These are phyloP conservation scores for Nomada goodeniana DNA, from an alignment of 2,888 invertebrate genomes.

Conservation along the genomic window DNA sequence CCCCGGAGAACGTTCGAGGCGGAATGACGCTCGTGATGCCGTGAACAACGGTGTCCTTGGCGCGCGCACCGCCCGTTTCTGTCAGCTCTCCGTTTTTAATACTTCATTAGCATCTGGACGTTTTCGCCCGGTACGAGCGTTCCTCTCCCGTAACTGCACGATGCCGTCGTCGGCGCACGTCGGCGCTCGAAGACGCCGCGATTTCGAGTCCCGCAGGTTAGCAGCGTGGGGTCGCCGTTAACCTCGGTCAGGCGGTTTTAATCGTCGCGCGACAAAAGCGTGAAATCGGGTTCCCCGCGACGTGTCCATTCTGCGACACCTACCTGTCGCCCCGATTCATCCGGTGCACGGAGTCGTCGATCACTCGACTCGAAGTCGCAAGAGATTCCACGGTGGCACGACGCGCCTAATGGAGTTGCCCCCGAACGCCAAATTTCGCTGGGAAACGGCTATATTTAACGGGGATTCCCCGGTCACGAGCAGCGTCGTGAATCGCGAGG, in stretches of 20 bases:
- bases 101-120: background rate
- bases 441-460: slow-evolving; percentile 30
- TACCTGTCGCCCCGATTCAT: background rate
- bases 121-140: no score
- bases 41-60: background rate
- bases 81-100: background rate
- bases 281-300: background rate
- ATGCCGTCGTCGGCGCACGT: no score
- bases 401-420: slow-evolving; percentile 16
- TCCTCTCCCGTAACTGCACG: no score
- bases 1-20: slow-evolving; percentile 20
- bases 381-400: background rate
- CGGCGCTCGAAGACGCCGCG: no score
- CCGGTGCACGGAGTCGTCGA: slow-evolving; percentile 3
- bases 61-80: background rate
- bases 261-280: no score
- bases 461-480: slow-evolving; percentile 5
- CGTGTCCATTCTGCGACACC: background rate
- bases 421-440: background rate
- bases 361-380: no score
- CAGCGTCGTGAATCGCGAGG: background rate
- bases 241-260: no score
- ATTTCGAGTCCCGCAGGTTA: no score
- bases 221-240: no score
- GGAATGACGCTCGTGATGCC: slow-evolving; percentile 5